These are phyloP conservation scores for Arctopsyche grandis DNA, from an alignment of 1,140 invertebrate genomes.

Conservation along the genomic window DNA sequence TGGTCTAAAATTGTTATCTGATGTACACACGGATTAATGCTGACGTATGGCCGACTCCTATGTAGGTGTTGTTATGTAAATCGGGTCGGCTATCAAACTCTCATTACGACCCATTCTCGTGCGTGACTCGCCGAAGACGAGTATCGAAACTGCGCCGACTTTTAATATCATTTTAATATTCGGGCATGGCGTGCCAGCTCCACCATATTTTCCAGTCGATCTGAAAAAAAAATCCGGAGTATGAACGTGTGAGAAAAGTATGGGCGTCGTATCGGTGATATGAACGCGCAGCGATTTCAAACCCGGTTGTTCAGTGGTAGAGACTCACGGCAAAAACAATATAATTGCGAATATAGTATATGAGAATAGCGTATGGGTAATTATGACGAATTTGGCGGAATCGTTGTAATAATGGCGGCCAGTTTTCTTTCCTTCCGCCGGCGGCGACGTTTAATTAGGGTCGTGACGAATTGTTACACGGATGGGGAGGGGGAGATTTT, in stretches of 20 bases:
- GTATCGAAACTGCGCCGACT: conserved; percentile 22
- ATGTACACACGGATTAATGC: conserved; percentile 40
- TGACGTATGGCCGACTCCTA: conserved; percentile 28
- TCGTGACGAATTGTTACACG: not conserved
- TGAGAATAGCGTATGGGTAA: not conserved
- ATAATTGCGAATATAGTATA: not conserved
- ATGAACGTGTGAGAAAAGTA: not conserved
- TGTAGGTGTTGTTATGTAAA: conserved; percentile 51
- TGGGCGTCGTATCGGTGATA: not conserved
- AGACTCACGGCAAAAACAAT: no score
- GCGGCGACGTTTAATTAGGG: not conserved
- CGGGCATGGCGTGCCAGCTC: conserved; percentile 25
- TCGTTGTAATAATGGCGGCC: not conserved
- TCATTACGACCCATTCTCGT: conserved; percentile 42
- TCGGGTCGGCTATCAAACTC: conserved; percentile 48
- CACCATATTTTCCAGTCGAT: not conserved
- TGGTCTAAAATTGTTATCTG: conserved; percentile 21
- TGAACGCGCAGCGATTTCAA: not conserved
- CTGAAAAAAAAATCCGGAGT: no score
- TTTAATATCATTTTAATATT: conserved; percentile 40
- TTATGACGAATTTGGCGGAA: conserved; percentile 3
- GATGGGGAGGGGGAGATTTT: not conserved
- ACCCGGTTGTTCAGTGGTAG: not conserved
- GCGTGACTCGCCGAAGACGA: conserved; percentile 32
- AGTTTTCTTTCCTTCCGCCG: not conserved